These are phyloP conservation scores for Spinibarbus caldwelli DNA, from an alignment of 2,797 vertebrate species.

Conservation along the genomic window DNA sequence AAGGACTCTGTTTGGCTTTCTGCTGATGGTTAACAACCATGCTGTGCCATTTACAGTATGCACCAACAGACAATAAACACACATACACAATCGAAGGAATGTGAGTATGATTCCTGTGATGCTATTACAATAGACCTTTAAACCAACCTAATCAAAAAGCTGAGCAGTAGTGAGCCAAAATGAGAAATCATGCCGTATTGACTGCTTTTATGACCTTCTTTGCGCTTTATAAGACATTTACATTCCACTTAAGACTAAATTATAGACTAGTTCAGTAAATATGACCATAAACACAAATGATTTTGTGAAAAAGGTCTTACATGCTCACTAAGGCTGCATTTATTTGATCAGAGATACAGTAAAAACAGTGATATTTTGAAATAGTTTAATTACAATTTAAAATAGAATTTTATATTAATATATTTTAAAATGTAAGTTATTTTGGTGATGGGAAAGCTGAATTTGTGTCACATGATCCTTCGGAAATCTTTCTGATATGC, in stretches of 20 bases:
- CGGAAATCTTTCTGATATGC: not conserved
- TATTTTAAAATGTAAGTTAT: not conserved
- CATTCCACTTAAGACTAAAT: not conserved
- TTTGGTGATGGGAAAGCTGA: not conserved
- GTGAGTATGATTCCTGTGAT: not conserved
- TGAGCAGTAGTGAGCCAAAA: not conserved
- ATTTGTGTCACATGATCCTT: not conserved
- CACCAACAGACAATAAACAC: not conserved
- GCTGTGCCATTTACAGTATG: conserved; percentile 26
- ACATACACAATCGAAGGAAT: not conserved
- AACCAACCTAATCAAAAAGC: not conserved
- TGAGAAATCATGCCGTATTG: not conserved
- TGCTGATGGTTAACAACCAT: conserved; percentile 45
- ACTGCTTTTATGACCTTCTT: not conserved
- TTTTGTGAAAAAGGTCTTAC: not conserved
- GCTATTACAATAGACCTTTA: not conserved
- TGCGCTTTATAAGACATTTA: not conserved
- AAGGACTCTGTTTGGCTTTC: conserved; percentile 68
- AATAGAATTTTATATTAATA: not conserved
- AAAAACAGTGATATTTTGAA: not conserved
- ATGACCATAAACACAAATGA: not conserved
- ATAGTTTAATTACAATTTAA: not conserved
- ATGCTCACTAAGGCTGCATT: not conserved
- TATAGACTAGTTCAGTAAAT: not conserved
- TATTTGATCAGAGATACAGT: not conserved